Evolutionary conservation across 2,888 invertebrate species (phyloP), one percentile per base, ranked within the genome.

Genomic region (Steromphala cineraria): DNA sequence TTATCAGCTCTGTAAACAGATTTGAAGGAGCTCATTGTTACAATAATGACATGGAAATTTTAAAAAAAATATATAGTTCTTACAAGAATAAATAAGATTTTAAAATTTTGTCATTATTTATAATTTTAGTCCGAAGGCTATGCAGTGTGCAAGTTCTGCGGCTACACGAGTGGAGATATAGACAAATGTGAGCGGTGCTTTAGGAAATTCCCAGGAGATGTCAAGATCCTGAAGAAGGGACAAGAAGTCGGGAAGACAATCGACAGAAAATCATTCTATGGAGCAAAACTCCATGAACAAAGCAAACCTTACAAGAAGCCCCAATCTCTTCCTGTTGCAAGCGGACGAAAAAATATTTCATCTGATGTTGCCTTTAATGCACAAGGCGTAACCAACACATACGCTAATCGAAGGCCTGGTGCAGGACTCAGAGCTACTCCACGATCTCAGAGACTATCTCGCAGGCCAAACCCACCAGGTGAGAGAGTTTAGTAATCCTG

Each of bases 91-190:
- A 10, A 13, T 10, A 46, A 46, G 10, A 5, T 4, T 46, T 46
- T 46, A 1, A 46, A 46, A 46, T 46, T 13, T 10, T 10, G 10
- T 46, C 46, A 2, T 46, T 13, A 10, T 8, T 8, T 13, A 4
- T 46, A 5, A 5, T 46, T 46, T 15, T 17, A 53, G 56, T 55
- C 53, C 2, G 85, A 85, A 75, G 81, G 80, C 19, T 82, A 84
- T 8, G 86, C 87, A 53, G 95, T 97, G 0, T 98, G 98, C 93
- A 95, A 95, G 84, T 95, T 95, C 85, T 98, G 98, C 93, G 97
- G 97, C 21, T 96, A 96, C 90, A 95, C 96, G 71, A 97, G 97
- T 78, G 95, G 95, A 88, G 96, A 97, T 93, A 96, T 97, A 92
- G 96, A 95, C 87, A 95, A 95, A 83, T 98, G 98, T 94, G 95